Percentiles rank a stretch among this genome's conserved stretches.
These are phyloP conservation scores for Phalanger gymnotis DNA, from an alignment of 2,797 vertebrate species.

Conservation along the genomic window DNA sequence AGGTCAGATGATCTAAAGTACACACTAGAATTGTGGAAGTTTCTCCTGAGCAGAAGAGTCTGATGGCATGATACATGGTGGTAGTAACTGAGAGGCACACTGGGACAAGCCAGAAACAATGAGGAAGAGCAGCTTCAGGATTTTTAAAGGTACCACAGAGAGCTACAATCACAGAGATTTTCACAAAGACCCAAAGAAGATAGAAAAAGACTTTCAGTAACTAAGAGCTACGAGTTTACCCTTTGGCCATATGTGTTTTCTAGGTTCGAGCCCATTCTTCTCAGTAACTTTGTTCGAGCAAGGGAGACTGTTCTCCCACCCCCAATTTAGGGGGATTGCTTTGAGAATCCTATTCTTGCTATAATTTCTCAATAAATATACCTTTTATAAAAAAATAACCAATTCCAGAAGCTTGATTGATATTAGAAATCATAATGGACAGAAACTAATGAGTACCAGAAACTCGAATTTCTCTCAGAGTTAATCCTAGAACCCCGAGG, in stretches of 20 bases:
- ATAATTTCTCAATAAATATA: too few species aligned
- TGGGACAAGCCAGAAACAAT: background rate
- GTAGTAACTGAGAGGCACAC: background rate
- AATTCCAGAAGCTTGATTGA: too few species aligned
- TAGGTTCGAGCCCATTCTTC: too few species aligned
- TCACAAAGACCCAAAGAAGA: background rate
- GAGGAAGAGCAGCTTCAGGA: background rate
- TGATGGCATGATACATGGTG: background rate
- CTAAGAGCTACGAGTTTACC: background rate
- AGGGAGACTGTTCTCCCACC: too few species aligned
- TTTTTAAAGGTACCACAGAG: background rate
- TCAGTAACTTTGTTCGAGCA: too few species aligned
- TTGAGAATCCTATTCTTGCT: too few species aligned
- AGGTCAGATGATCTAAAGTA: background rate
- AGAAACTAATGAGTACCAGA: background rate
- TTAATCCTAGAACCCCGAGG: background rate
- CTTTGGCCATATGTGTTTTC: background rate
- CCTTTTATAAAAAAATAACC: too few species aligned
- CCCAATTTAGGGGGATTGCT: too few species aligned
- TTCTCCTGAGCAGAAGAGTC: background rate
- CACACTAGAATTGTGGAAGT: background rate
- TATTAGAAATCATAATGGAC: background rate
- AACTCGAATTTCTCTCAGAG: background rate
- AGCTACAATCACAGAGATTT: background rate
- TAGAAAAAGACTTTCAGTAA: background rate